Evolutionary conservation across 2,113 vertebrate species (phyloP).

Genomic region (Paraplagusia blochii): DNA sequence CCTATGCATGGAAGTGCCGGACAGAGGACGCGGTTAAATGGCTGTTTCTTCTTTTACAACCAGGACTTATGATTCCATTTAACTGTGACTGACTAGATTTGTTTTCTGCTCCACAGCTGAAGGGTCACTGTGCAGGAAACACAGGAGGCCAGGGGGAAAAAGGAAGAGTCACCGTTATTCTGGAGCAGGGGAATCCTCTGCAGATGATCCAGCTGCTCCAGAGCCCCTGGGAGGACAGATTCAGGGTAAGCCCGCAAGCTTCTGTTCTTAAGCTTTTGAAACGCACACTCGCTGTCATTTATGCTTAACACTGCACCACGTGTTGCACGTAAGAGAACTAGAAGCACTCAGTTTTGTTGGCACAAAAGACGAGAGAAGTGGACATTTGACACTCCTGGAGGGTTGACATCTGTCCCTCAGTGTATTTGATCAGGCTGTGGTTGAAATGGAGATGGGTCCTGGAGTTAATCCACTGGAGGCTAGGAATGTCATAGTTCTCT

Average conservation of each 20-base stretch:
- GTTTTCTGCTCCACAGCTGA: slow-evolving; percentile 71
- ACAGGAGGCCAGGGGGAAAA: slow-evolving; percentile 57
- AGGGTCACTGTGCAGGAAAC: slow-evolving; percentile 81
- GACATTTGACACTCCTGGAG: slow-evolving; percentile 54
- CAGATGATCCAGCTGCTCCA: slow-evolving; percentile 95
- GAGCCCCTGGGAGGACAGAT: slow-evolving; percentile 93
- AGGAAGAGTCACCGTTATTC: slow-evolving; percentile 78
- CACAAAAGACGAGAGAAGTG: slow-evolving; percentile 4
- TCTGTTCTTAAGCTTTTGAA: slow-evolving; percentile 10
- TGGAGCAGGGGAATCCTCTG: slow-evolving; percentile 86
- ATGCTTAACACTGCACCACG: background rate
- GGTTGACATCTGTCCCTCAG: slow-evolving; percentile 59
- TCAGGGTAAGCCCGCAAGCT: slow-evolving; percentile 80
- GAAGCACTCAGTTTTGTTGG: slow-evolving; percentile 2
- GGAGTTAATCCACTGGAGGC: slow-evolving; percentile 64
- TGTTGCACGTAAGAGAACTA: background rate
- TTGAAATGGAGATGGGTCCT: slow-evolving; percentile 50
- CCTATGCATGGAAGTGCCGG: background rate
- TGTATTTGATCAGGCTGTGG: slow-evolving; percentile 53
- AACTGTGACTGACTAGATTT: slow-evolving; percentile 15
- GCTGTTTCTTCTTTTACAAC: background rate
- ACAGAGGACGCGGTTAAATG: background rate
- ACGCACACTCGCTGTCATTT: slow-evolving; percentile 7
- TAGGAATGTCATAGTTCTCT: slow-evolving; percentile 54
- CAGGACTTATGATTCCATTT: background rate